Evolutionary conservation across 2,797 vertebrate species (phyloP).

Genomic region (Hephaestus fuliginosus): DNA sequence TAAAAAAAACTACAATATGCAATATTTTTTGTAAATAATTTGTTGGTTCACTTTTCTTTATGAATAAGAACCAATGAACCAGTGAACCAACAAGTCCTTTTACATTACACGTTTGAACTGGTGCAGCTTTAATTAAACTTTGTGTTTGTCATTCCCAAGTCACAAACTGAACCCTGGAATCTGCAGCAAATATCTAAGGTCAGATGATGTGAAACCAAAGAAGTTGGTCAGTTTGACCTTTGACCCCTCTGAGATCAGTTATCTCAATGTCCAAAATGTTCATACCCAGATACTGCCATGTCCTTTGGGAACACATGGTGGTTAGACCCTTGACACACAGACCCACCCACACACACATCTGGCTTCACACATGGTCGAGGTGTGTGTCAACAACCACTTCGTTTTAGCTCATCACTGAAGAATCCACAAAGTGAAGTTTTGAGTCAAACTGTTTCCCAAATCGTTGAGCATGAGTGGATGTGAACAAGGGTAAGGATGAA

Average conservation of each 20-base stretch:
- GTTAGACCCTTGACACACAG: conserved; percentile 2
- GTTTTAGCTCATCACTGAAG: conserved; percentile 17
- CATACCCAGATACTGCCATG: not conserved
- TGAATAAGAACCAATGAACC: too few species aligned
- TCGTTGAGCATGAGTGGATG: conserved; percentile 40
- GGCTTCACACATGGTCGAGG: not conserved
- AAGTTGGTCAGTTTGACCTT: conserved; percentile 38
- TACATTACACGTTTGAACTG: not conserved
- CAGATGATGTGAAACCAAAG: conserved; percentile 6
- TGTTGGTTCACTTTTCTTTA: not conserved
- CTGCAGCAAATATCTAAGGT: not conserved
- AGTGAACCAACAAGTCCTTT: not conserved
- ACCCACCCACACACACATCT: not conserved
- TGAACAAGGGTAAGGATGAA: conserved; percentile 41
- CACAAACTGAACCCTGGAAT: not conserved
- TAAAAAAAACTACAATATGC: not conserved
- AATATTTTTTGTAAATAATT: not conserved
- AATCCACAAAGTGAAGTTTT: conserved; percentile 33
- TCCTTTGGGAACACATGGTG: conserved; percentile 22
- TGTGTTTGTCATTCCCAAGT: not conserved
- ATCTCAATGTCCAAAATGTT: conserved; percentile 32
- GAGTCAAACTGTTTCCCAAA: conserved; percentile 37
- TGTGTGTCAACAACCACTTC: conserved; percentile 38
- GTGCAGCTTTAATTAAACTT: not conserved
- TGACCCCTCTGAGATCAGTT: conserved; percentile 35